phyloP scores from a whole-genome alignment of 1,140 invertebrate species.

The Drosophila lini region DNA sequence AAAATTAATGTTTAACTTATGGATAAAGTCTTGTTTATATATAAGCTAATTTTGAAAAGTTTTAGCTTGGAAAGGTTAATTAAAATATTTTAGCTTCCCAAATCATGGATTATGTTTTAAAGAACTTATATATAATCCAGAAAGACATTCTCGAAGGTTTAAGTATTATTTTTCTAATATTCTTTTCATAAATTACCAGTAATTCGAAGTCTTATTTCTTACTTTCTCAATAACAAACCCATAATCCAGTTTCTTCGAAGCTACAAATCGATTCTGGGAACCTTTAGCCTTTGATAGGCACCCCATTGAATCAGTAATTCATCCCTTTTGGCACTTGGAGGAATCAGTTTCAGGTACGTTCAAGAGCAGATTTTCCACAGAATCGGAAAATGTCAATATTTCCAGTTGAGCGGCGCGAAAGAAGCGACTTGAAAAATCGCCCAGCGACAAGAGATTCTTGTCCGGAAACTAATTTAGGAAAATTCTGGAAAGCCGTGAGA shows the following conservation, averaged over 20 bases:
- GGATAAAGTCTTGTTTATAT: too few species aligned
- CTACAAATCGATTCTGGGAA: slow-evolving; percentile 14
- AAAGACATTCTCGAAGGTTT: background rate
- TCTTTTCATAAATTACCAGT: background rate
- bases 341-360: background rate
- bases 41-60: too few species aligned
- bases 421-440: slow-evolving; percentile 58
- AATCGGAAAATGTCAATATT: slow-evolving; percentile 73
- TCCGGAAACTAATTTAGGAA: slow-evolving; percentile 78
- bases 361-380: background rate
- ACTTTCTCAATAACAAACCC: background rate
- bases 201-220: background rate
- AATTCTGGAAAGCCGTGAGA: slow-evolving; percentile 36
- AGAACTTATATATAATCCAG: too few species aligned
- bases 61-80: background rate
- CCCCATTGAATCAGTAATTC: background rate
- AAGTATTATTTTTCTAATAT: background rate
- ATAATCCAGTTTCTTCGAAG: background rate
- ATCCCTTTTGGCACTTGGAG: slow-evolving; percentile 6
- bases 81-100: background rate
- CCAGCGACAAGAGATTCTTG: slow-evolving; percentile 45
- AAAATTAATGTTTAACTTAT: background rate
- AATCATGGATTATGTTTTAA: too few species aligned
- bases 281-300: background rate
- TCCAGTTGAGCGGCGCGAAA: slow-evolving; percentile 72